Evolutionary conservation across 2,888 invertebrate genomes (phyloP).

Genomic region (Polydrusus pterygomalis): DNA sequence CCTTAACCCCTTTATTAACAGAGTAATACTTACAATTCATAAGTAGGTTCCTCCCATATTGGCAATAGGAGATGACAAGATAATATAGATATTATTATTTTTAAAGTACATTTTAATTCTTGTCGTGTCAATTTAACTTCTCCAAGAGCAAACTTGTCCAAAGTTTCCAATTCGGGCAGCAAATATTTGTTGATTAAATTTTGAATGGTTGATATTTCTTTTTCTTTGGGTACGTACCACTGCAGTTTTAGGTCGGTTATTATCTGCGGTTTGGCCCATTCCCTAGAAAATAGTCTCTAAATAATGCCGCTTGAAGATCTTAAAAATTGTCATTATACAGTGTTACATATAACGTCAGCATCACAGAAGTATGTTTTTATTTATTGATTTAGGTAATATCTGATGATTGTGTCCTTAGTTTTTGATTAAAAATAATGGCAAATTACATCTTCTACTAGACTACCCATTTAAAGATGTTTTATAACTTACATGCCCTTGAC

Average conservation of each 20-base stretch:
- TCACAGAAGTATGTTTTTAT: too few species aligned
- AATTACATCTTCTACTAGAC: too few species aligned
- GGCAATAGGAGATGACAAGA: slow-evolving; percentile 82
- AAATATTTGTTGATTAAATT: slow-evolving; percentile 80
- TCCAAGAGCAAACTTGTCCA: slow-evolving; percentile 76
- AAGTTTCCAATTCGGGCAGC: slow-evolving; percentile 76
- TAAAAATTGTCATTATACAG: too few species aligned
- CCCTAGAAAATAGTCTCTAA: slow-evolving; percentile 73
- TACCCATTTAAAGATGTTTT: too few species aligned
- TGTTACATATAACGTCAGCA: too few species aligned
- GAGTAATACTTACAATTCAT: slow-evolving; percentile 75
- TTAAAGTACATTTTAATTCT: slow-evolving; percentile 80
- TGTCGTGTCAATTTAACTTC: slow-evolving; percentile 77
- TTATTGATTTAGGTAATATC: too few species aligned
- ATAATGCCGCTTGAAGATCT: too few species aligned
- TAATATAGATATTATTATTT: slow-evolving; percentile 79
- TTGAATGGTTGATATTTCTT: slow-evolving; percentile 81
- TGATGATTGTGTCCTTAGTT: too few species aligned
- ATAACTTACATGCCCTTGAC: too few species aligned
- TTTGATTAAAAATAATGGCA: too few species aligned
- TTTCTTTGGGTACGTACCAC: slow-evolving; percentile 86
- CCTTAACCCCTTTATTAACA: too few species aligned
- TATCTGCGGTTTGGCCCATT: slow-evolving; percentile 87
- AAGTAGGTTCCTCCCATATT: slow-evolving; percentile 79
- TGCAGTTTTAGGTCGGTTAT: slow-evolving; percentile 79